Conservation (phyloP, 2,888 invertebrate species). For the Eilema depressum region DNA sequence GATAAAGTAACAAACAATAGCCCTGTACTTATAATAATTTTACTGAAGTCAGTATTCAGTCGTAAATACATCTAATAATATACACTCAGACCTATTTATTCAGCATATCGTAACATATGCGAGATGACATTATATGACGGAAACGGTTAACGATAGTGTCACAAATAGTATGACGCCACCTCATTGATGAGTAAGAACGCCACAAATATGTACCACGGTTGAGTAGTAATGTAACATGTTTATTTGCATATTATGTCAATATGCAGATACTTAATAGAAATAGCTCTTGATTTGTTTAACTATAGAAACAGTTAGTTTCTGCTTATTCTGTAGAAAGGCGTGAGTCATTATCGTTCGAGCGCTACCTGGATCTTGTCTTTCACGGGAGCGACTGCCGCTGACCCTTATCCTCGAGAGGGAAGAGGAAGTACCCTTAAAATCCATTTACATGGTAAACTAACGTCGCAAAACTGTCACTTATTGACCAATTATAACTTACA, state of each 20-base stretch:
- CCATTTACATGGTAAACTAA: neutral
- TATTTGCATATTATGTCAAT: conserved; percentile 13
- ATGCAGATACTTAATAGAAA: neutral
- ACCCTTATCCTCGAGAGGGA: neutral
- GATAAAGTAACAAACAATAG: neutral
- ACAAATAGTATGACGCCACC: conserved; percentile 35
- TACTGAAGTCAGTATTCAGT: neutral
- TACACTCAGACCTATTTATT: conserved; percentile 15
- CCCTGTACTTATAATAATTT: neutral
- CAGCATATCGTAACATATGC: conserved; percentile 33
- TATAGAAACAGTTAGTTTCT: neutral
- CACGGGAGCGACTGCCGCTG: neutral
- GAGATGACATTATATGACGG: conserved; percentile 40
- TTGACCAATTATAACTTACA: too few species aligned
- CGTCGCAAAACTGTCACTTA: too few species aligned
- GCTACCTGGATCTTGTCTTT: neutral
- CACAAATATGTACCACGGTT: conserved; percentile 16
- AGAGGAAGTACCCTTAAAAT: neutral
- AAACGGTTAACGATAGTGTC: conserved; percentile 36
- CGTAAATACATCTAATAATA: neutral
- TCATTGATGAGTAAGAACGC: conserved; percentile 51
- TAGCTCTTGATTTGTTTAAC: neutral
- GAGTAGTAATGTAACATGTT: conserved; percentile 14
- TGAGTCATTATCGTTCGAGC: neutral
- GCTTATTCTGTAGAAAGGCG: neutral